phyloP scores from a whole-genome alignment of 1,140 invertebrate species.

The Homarus americanus region DNA sequence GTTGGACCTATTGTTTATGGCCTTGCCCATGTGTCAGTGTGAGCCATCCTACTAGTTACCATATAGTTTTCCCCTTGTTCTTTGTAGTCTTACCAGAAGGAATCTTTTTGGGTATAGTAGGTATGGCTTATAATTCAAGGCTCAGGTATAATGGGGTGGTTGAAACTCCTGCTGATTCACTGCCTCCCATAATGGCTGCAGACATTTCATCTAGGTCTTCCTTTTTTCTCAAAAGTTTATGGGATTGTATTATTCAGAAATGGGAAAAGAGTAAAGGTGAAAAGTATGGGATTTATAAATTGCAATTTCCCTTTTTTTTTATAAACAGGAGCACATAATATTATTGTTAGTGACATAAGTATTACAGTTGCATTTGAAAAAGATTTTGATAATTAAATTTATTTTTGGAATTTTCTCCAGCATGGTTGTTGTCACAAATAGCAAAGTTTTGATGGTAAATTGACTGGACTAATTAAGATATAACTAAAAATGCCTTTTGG shows the following conservation, averaged over 20 bases:
- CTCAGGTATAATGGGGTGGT: constrained; percentile 31
- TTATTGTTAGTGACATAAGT: not conserved
- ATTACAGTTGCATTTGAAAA: not conserved
- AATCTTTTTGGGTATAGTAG: constrained; percentile 1
- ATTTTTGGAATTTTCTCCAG: not conserved
- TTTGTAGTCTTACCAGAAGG: not conserved
- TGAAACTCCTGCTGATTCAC: constrained; percentile 24
- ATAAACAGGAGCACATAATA: not conserved
- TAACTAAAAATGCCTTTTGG: constrained; percentile 4
- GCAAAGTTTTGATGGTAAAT: not conserved
- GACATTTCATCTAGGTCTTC: not conserved
- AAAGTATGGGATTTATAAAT: not conserved
- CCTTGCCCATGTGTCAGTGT: constrained; percentile 37
- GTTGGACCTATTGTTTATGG: constrained; percentile 35
- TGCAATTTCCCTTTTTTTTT: not conserved
- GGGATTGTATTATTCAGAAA: not conserved
- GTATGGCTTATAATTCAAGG: constrained; percentile 38
- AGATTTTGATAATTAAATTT: not conserved
- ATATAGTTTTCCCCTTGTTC: constrained; percentile 5
- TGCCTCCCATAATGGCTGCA: constrained; percentile 7
- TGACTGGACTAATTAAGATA: not conserved
- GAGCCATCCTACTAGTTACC: constrained; percentile 14
- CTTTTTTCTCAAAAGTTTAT: constrained; percentile 1
- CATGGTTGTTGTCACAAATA: constrained; percentile 15
- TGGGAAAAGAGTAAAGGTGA: not conserved